Evolutionary conservation across 1,140 invertebrate genomes (phyloP).

Genomic region (Eufriesea mexicana): DNA sequence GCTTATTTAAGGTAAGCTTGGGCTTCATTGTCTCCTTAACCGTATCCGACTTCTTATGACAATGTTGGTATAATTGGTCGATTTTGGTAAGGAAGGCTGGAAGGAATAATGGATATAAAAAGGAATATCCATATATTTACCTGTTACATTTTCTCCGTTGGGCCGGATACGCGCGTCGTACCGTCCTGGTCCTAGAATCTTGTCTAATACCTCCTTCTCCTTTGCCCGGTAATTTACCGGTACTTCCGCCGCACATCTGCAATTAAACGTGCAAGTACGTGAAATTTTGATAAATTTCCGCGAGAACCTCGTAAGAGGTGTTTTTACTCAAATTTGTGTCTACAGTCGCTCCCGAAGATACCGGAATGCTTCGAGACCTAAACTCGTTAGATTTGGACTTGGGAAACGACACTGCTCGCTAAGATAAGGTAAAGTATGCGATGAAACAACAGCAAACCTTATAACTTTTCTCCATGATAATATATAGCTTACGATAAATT

Average conservation of each 20-base stretch:
- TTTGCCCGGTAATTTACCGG: conserved; percentile 95
- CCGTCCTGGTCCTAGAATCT: conserved; percentile 93
- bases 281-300: not conserved
- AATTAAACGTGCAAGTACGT: conserved; percentile 46
- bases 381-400: no score
- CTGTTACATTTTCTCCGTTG: conserved; percentile 95
- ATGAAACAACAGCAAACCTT: no score
- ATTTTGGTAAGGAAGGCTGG: conserved; percentile 48
- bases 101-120: conserved; percentile 44
- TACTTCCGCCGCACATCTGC: conserved; percentile 74
- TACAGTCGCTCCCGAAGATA: no score
- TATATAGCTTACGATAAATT: no score
- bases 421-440: no score
- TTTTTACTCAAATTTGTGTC: no score
- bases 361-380: no score
- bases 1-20: not conserved
- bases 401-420: no score
- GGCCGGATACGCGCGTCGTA: conserved; percentile 97
- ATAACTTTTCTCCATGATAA: no score
- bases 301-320: no score
- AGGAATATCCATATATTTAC: conserved; percentile 84
- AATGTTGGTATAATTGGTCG: conserved; percentile 40
- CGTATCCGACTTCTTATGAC: conserved; percentile 35
- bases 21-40: conserved; percentile 14
- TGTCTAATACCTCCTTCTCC: conserved; percentile 96